These are phyloP conservation scores for Pelobates fuscus DNA, from an alignment of 2,113 vertebrate genomes.

Conservation along the genomic window DNA sequence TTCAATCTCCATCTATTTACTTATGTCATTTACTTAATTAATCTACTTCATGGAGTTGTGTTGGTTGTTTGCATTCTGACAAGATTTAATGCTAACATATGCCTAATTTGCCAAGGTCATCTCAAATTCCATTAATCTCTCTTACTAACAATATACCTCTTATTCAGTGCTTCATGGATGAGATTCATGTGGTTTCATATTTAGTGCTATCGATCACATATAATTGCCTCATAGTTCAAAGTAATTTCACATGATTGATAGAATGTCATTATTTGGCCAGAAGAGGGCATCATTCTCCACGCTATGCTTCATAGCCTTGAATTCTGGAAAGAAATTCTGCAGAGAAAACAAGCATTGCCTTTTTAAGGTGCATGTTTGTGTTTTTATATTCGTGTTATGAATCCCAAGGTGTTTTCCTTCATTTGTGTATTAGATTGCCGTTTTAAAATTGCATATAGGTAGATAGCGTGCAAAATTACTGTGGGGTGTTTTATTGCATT, in stretches of 20 bases:
- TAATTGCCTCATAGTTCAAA: constrained; percentile 74
- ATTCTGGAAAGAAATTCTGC: not conserved
- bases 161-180: constrained; percentile 67
- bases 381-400: too few relatives aligned
- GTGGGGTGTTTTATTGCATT: too few relatives aligned
- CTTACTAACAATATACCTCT: constrained; percentile 69
- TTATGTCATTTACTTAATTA: constrained; percentile 72
- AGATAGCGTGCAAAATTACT: too few relatives aligned
- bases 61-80: constrained; percentile 65
- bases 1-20: constrained; percentile 65
- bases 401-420: too few relatives aligned
- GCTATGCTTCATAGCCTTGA: constrained; percentile 33
- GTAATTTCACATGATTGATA: constrained; percentile 62
- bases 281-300: constrained; percentile 66
- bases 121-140: constrained; percentile 77
- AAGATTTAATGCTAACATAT: constrained; percentile 73
- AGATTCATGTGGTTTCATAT: constrained; percentile 73
- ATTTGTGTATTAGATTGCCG: too few relatives aligned
- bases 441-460: too few relatives aligned
- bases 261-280: constrained; percentile 58
- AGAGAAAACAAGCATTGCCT: not conserved
- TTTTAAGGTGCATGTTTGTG: too few relatives aligned
- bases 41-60: constrained; percentile 70
- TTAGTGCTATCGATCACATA: constrained; percentile 78
- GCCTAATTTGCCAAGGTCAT: constrained; percentile 79